A percentile compares a stretch with the other conserved stretches of the same genome.
phyloP scores from a whole-genome alignment of 2,888 invertebrate genomes.

The Hymenopus coronatus region DNA sequence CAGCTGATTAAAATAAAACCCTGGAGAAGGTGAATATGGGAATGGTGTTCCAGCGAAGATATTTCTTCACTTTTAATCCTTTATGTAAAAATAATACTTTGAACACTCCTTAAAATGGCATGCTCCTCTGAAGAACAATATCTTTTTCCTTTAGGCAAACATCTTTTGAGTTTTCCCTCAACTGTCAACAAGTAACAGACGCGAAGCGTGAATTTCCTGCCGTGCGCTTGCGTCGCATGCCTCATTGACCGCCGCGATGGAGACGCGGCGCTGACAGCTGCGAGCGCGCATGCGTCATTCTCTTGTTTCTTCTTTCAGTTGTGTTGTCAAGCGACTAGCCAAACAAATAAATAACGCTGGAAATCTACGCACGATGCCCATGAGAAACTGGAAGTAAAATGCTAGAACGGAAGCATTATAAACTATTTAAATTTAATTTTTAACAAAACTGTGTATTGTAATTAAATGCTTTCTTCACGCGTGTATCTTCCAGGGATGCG shows the following conservation, averaged over 20 bases:
- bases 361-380: not conserved
- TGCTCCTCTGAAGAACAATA: not conserved
- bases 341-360: not conserved
- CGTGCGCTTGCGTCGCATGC: not conserved
- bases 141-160: not conserved
- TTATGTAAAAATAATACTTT: not conserved
- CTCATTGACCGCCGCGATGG: not conserved
- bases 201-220: not conserved
- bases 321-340: not conserved
- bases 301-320: not conserved
- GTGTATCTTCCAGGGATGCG: too few species aligned
- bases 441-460: too few species aligned
- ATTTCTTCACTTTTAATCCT: too few species aligned
- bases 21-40: too few species aligned
- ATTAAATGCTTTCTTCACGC: too few species aligned
- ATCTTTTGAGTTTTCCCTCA: not conserved
- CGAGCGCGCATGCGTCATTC: not conserved
- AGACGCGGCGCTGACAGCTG: not conserved
- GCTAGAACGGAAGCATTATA: too few species aligned
- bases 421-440: too few species aligned
- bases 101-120: not conserved
- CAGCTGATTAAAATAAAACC: too few species aligned
- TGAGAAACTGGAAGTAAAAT: too few species aligned
- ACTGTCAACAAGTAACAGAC: not conserved
- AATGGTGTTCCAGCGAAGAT: too few species aligned